These are phyloP conservation scores for Coilia nasus DNA, from an alignment of 2,797 vertebrate genomes.

Conservation along the genomic window DNA sequence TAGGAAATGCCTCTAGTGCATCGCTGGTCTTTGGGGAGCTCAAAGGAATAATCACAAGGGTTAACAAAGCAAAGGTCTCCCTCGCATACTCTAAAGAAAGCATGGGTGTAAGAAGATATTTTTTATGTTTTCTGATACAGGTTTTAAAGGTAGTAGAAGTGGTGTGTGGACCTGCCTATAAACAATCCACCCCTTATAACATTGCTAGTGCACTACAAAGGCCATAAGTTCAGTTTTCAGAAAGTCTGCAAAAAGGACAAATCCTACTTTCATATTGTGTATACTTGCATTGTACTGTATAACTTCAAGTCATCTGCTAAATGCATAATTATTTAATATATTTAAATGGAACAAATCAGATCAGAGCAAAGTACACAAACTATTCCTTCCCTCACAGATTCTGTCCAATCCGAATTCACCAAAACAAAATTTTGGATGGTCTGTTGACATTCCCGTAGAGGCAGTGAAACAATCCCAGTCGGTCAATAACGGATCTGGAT, in stretches of 20 bases:
- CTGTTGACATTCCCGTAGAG: slow-evolving; percentile 44
- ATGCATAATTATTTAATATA: neutral
- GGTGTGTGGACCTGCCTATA: no score
- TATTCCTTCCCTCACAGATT: slow-evolving; percentile 33
- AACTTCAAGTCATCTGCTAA: neutral
- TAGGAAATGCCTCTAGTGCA: neutral
- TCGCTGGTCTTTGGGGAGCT: neutral
- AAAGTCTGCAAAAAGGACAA: no score
- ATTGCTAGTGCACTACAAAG: no score
- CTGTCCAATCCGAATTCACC: fast-evolving
- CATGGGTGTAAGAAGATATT: neutral
- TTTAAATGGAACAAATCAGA: neutral
- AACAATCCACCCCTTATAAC: no score
- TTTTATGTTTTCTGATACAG: neutral
- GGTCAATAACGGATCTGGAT: neutral
- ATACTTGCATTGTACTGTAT: neutral
- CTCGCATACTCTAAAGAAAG: neutral
- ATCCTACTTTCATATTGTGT: no score
- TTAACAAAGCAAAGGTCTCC: neutral
- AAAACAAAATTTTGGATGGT: fast-evolving
- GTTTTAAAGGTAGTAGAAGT: neutral
- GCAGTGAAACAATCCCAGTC: slow-evolving; percentile 34
- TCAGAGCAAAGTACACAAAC: neutral
- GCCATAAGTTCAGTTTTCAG: no score
- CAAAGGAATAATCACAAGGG: neutral